These are phyloP conservation scores for Sus cebifrons DNA, from an alignment of 2,797 vertebrate species.

Conservation along the genomic window DNA sequence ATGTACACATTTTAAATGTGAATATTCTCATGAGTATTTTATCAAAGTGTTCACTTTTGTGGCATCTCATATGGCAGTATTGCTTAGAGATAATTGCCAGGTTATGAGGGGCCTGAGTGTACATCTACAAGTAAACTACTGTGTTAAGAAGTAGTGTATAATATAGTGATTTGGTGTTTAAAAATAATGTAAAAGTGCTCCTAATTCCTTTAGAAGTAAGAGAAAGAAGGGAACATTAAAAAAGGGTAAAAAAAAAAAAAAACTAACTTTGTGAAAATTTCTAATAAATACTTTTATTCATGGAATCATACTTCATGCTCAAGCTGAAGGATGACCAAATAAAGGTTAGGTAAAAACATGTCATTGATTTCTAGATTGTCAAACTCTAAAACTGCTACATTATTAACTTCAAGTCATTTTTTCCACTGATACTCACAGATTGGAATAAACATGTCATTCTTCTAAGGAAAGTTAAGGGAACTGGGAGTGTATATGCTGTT, in stretches of 20 bases:
- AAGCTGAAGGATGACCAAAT: constrained; percentile 20
- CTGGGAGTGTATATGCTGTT: not conserved
- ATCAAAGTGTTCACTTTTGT: not conserved
- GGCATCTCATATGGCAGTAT: not conserved
- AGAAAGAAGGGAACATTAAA: not conserved
- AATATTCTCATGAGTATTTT: not conserved
- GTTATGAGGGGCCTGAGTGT: not conserved
- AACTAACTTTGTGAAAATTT: constrained; percentile 26
- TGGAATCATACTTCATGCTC: not conserved
- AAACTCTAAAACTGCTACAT: constrained; percentile 31
- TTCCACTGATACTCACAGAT: not conserved
- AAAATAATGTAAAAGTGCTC: constrained; percentile 20
- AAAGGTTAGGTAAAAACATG: not conserved
- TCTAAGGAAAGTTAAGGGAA: not conserved
- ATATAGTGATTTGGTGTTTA: not conserved
- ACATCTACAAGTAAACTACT: not conserved
- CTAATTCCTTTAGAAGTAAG: not conserved
- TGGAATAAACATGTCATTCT: constrained; percentile 1
- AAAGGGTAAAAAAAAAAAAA: not conserved
- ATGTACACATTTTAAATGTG: not conserved
- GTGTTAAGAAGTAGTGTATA: not conserved
- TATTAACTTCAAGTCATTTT: constrained; percentile 48
- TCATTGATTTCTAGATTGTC: constrained; percentile 13
- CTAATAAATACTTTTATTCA: not conserved
- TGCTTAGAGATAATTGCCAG: not conserved